Base-by-base conservation (phyloP, 2,113 vertebrate genomes). In the Podarcis cretensis region DNA sequence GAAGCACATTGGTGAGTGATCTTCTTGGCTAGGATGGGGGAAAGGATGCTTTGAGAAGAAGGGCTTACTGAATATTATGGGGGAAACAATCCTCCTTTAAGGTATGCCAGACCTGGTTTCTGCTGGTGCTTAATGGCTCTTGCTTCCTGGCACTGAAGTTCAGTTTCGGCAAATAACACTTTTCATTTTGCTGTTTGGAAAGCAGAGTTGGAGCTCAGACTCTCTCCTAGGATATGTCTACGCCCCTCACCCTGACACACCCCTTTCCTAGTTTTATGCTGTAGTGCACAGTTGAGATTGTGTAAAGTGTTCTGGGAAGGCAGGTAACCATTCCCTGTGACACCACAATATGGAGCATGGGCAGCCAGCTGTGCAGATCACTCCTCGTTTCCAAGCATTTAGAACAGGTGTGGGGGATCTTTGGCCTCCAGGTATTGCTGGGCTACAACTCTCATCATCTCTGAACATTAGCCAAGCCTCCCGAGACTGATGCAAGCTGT, bases 1-100 rank as follows among this genome's bases (percentile, higher is more conserved):
- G 90, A 99, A 98, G 93, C 98, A 99, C 95, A 99, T 99, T 0
- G 99, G 99, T 99, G 97, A 99, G 99, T 97, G 59, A 54, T 21
- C 6, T 20, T 76, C 21, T 43, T 69, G 63, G 23, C 32, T 78
- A 40, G 13, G n/a, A 14, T 0, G 2, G 77, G 48, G 78, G 18
- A 88, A 5, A 76, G 65, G 13, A 54, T 30, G 68, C 5, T 21
- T 13, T 77, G 68, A 32, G 1, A 35, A 8, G 54, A 4, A 35
- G 30, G 69, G 48, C 8, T 12, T 6, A 63, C 66, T 14, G 18
- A 0, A 0, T 14, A 68, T 25, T 85, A 40, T 4, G 5, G 3
- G 3, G 9, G 6, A 14, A 81, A 30, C 21, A 35, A 57, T 57
- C 25, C 10, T 13, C 32, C 77, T 81, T 21, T 57, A 68, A 27